A percentile compares a stretch with the other conserved stretches of the same genome.
These are phyloP conservation scores for Drosophila pseudotakahashii DNA, from an alignment of 2,888 invertebrate species.

Conservation along the genomic window DNA sequence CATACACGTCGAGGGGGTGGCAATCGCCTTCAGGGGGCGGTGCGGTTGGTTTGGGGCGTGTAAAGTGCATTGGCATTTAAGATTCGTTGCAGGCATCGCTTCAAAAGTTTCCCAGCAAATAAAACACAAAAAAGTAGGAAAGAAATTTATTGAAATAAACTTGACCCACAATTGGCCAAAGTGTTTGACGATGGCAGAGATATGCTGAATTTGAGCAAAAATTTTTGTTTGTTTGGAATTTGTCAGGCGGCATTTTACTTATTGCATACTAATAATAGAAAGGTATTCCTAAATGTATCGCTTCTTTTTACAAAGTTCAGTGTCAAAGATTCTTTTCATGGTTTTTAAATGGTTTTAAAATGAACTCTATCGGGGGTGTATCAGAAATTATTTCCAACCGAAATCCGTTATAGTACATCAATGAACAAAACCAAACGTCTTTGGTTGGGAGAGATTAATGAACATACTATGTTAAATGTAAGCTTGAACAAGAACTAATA, in stretches of 20 bases:
- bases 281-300: too few relatives aligned
- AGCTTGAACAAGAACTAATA: too few relatives aligned
- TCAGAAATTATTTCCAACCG: too few relatives aligned
- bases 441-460: too few relatives aligned
- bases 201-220: conserved; percentile 1
- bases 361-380: too few relatives aligned
- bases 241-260: background rate
- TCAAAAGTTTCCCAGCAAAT: conserved; percentile 25
- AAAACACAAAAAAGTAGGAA: conserved; percentile 6
- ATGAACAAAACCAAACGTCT: too few relatives aligned
- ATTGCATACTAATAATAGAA: background rate
- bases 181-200: background rate
- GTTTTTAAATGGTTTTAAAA: background rate
- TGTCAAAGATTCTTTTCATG: background rate
- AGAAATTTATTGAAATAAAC: conserved; percentile 47
- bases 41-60: conserved; percentile 21
- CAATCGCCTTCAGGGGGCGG: background rate
- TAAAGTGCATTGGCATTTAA: conserved; percentile 43
- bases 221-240: background rate
- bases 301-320: too few relatives aligned
- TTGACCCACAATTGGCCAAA: conserved; percentile 45
- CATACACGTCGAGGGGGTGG: conserved; percentile 52
- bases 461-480: too few relatives aligned
- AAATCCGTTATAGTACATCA: too few relatives aligned
- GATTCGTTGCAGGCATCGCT: conserved; percentile 34